phyloP scores from a whole-genome alignment of 1,140 invertebrate species.

The Zaprionus capensis region DNA sequence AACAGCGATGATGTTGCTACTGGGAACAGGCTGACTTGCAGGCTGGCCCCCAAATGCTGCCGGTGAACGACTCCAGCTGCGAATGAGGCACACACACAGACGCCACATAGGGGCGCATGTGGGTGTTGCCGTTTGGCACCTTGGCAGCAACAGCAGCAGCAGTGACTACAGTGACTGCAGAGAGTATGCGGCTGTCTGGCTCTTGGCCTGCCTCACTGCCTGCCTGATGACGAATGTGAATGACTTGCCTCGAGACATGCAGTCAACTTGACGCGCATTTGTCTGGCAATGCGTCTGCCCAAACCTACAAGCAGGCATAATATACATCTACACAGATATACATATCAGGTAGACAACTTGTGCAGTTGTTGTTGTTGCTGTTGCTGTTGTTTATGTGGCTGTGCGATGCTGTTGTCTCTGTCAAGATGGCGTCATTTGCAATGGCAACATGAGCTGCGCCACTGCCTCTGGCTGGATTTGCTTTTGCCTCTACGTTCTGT shows the following conservation, averaged over 20 bases:
- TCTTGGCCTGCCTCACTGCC: slow-evolving; percentile 34
- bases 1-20: slow-evolving; percentile 63
- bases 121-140: slow-evolving; percentile 74
- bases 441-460: slow-evolving; percentile 48
- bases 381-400: slow-evolving; percentile 32
- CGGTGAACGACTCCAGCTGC: slow-evolving; percentile 69
- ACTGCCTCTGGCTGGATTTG: slow-evolving; percentile 20
- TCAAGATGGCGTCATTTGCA: slow-evolving; percentile 79
- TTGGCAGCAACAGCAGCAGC: slow-evolving; percentile 53
- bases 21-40: slow-evolving; percentile 42
- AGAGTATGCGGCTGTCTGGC: slow-evolving; percentile 48
- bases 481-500: slow-evolving; percentile 14
- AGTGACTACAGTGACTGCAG: slow-evolving; percentile 38
- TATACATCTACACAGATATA: slow-evolving; percentile 1
- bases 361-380: slow-evolving; percentile 43
- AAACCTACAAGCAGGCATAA: slow-evolving; percentile 37
- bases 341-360: slow-evolving; percentile 50
- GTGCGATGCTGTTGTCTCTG: slow-evolving; percentile 47
- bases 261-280: slow-evolving; percentile 83
- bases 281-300: slow-evolving; percentile 80
- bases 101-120: slow-evolving; percentile 43
- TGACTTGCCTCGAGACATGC: slow-evolving; percentile 81
- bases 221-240: slow-evolving; percentile 77
- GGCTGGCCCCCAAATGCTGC: slow-evolving; percentile 46
- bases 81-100: slow-evolving; percentile 18